phyloP scores from a whole-genome alignment of 2,797 vertebrate species.

The Dromococcyx pavoninus region DNA sequence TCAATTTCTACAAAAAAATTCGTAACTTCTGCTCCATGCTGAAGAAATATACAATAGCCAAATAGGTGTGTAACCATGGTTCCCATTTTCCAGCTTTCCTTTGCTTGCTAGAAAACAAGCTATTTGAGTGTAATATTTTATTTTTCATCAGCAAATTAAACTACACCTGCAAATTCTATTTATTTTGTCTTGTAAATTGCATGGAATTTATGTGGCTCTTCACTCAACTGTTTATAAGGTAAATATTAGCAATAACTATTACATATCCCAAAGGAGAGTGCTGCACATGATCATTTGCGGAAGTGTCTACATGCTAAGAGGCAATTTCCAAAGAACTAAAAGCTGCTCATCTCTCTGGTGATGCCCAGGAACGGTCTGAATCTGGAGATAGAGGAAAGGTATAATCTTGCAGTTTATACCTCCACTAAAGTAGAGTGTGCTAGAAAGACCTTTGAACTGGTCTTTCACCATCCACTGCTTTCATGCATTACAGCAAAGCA shows the following conservation, averaged over 20 bases:
- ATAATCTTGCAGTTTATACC: not conserved
- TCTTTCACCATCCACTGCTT: not conserved
- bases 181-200: not conserved
- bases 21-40: not conserved
- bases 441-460: not conserved
- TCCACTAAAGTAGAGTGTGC: not conserved
- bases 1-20: not conserved
- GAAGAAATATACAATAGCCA: not conserved
- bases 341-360: not conserved
- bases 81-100: not conserved
- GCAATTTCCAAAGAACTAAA: not conserved
- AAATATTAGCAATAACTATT: constrained; percentile 2
- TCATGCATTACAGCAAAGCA: not conserved
- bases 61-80: not conserved
- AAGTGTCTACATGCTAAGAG: not conserved
- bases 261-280: not conserved
- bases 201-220: not conserved
- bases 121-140: not conserved
- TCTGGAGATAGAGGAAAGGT: not conserved
- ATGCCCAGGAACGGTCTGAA: not conserved
- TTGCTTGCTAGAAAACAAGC: not conserved
- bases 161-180: not conserved
- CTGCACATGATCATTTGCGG: not conserved
- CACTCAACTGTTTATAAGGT: not conserved
- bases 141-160: not conserved